Evolutionary conservation across 2,888 invertebrate genomes (phyloP), one percentile per base, ranked within the genome.

Genomic region (Epinotia brunnichana): DNA sequence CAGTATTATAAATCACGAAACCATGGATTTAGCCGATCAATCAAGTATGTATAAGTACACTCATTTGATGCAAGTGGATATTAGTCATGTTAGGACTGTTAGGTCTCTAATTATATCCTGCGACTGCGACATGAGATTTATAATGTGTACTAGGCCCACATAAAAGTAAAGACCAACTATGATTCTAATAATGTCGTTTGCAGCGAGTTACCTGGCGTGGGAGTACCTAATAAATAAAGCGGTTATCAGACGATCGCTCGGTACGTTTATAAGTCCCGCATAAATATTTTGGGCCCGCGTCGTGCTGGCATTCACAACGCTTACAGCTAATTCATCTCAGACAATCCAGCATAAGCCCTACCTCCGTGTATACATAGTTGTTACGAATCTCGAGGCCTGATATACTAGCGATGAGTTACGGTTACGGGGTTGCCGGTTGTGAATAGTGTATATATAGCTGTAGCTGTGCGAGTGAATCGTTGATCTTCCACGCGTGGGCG

Each of bases 111-210:
- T 15, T 15, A 44, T 4, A 13, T 13, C 15, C 44, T 15, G 67
- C 76, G 76, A 76, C 81, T 78, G 81, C 81, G 53, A 66, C 83
- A 81, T 86, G 81, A 80, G 80, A 82, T 83, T 81, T 83, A 81
- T 84, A 83, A 82, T 80, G 79, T 78, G 80, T 86, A 87, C 88
- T 74, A 86, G 87, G 86, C 82, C 78, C 81, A 77, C 85, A 88
- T 89, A 84, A 84, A 85, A 83, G 81, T 81, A 82, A 84, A 85
- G 84, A 84, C 81, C 79, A 80, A 80, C 62, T 62, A 56, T 51
- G 78, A 83, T 85, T 86, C 84, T 85, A 86, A 87, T 86, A 85
- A 86, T 84, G 82, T 85, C 84, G 84, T 87, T 79, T 76, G 80
- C 81, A 78, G 79, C 74, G 74, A 77, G 78, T 76, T 77, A 80